Base-by-base conservation (phyloP, 1,140 invertebrate genomes). In the Tenebrio molitor region DNA sequence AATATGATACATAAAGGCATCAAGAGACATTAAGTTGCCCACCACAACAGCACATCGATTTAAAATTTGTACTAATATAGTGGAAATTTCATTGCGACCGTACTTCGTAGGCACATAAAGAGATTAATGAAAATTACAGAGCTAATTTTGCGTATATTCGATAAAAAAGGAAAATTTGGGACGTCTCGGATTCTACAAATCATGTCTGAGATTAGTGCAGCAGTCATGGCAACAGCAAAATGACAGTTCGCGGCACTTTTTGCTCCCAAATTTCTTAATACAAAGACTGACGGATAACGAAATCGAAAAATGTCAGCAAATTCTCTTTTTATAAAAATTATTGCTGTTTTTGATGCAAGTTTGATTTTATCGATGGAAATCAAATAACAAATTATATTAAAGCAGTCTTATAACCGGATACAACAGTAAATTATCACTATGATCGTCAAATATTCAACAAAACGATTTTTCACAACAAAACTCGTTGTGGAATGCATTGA, bases 401-500 rank as follows among this genome's bases (percentile, higher is more conserved):
- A n/a, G 29, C 29, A 33, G 29, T 33, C 29, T 33, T 33, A 5
- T 33, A 10, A 10, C 10, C n/a, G n/a, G 29, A 33, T 50, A 19
- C 1, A 5, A 17, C 4, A 16, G 14, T 19, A 50, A 50, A 15
- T 50, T 29, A 29, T 29, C 25, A 29, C 25, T 8, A 29, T 3
- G 3, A 29, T 29, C 3, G 25, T 29, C 3, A 29, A 8, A 4
- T 29, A 29, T 4, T 29, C 8, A 29, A 29, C 25, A 39, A 39
- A 3, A 7, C 12, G 14, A 58, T n/a, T 58, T 6, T 29, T 25
- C 50, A 29, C 23, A 58, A 58, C 50, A 58, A 58, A 39, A n/a
- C 21, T 58, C 50, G 50, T 58, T 58, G 50, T 58, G 50, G 50
- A 58, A 58, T 58, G 50, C 21, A 29, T n/a, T 58, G 50, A 58